phyloP scores from a whole-genome alignment of 2,888 invertebrate genomes.

The Agrochola circellaris region DNA sequence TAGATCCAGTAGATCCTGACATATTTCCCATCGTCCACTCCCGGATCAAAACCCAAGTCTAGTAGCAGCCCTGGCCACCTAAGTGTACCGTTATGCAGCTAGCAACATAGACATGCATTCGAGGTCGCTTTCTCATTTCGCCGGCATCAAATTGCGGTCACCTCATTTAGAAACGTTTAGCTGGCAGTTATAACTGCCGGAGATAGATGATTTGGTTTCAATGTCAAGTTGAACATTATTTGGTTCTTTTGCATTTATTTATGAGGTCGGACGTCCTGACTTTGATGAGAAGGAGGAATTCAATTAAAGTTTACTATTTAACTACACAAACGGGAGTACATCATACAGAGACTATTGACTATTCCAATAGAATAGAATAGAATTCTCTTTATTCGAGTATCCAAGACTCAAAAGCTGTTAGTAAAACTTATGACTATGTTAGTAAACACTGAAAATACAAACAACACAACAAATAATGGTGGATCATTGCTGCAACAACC shows the following conservation, averaged over 20 bases:
- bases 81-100: conserved; percentile 71
- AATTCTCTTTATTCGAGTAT: too few relatives aligned
- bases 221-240: conserved; percentile 62
- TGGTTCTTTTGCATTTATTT: not conserved
- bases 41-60: conserved; percentile 4
- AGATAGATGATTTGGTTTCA: conserved; percentile 61
- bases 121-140: conserved; percentile 77
- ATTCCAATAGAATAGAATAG: too few relatives aligned
- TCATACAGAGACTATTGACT: too few relatives aligned
- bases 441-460: too few relatives aligned
- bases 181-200: conserved; percentile 57
- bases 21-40: not conserved
- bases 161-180: conserved; percentile 71
- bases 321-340: not conserved
- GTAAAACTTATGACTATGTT: too few relatives aligned
- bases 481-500: too few relatives aligned
- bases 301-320: not conserved
- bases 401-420: too few relatives aligned
- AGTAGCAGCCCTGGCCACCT: conserved; percentile 61
- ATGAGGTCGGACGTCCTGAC: not conserved
- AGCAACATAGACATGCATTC: conserved; percentile 70
- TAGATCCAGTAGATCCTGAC: not conserved
- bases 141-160: conserved; percentile 75
- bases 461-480: too few relatives aligned
- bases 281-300: not conserved